These are phyloP conservation scores for Lemur catta DNA, from an alignment of 2,797 vertebrate species.

Conservation along the genomic window DNA sequence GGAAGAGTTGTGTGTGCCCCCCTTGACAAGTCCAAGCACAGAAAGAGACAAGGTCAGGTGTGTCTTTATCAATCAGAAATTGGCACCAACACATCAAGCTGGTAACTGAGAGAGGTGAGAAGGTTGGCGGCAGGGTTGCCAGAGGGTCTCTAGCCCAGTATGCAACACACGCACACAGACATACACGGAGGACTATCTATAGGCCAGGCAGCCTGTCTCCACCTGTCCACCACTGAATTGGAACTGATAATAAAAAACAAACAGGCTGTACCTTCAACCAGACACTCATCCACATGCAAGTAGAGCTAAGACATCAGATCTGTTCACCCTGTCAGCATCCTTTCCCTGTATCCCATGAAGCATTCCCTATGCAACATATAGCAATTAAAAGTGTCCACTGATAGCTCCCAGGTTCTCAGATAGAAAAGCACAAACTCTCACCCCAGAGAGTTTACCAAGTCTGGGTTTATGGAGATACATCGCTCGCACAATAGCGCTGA, in stretches of 20 bases:
- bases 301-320: not conserved
- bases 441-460: not conserved
- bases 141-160: not conserved
- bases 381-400: not conserved
- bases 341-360: not conserved
- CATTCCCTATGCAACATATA: not conserved
- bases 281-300: not conserved
- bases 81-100: not conserved
- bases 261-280: not conserved
- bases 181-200: not conserved
- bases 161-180: too few relatives aligned
- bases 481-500: not conserved
- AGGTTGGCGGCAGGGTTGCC: not conserved
- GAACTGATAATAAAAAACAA: not conserved
- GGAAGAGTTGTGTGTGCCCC: not conserved
- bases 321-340: not conserved
- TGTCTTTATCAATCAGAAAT: conserved; percentile 1
- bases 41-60: not conserved
- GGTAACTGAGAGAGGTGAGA: not conserved
- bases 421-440: not conserved
- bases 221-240: not conserved
- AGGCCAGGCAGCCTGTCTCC: not conserved
- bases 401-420: not conserved
- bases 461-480: not conserved
- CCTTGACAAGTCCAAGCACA: not conserved